Evolutionary conservation across 2,113 vertebrate species (phyloP), one percentile per base, ranked within the genome.

Genomic region (Aix galericulata): DNA sequence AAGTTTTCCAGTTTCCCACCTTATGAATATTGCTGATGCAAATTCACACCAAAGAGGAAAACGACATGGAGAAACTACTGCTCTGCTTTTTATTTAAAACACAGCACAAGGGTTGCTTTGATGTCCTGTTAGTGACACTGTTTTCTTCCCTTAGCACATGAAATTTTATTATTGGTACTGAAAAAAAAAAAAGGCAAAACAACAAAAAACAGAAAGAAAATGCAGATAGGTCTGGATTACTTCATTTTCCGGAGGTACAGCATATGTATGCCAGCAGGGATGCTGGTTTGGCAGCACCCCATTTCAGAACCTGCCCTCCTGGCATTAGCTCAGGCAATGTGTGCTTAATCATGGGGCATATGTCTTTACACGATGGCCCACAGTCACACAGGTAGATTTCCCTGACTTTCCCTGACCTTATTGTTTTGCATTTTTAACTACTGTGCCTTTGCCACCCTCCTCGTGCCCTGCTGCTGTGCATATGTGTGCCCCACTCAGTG

Each of bases 221-320:
- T 22, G 12, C 55, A 59, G 56, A 13, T 5, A 44, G 3, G 5
- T 32, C 38, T 44, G 32, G 38, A 55, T 38, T 9, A 69, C 42
- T 64, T 44, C 15, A 17, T 86, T 67, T 91, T 53, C 81, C 7
- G 16, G 63, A 58, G 17, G 12, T 32, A 1, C 26, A 31, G 55
- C 46, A 62, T 11, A 29, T 0, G 1, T n/a, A 26, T 18, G 21
- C 23, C 60, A 64, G 56, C 16, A 15, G 1, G 9, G 10, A 5
- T 4, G 27, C 50, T 0, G 2, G 22, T 32, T 59, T 2, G 5
- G 36, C 42, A 59, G 63, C 48, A 38, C 36, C 48, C 40, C 26
- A 69, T 48, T 34, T 34, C 55, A 34, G 53, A 73, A 22, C 11
- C 75, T 1, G 0, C 32, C 32, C 46, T 26, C 22, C 14, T 15